Evolutionary conservation across 2,797 vertebrate genomes (phyloP).

Genomic region (Hyperoplus immaculatus): DNA sequence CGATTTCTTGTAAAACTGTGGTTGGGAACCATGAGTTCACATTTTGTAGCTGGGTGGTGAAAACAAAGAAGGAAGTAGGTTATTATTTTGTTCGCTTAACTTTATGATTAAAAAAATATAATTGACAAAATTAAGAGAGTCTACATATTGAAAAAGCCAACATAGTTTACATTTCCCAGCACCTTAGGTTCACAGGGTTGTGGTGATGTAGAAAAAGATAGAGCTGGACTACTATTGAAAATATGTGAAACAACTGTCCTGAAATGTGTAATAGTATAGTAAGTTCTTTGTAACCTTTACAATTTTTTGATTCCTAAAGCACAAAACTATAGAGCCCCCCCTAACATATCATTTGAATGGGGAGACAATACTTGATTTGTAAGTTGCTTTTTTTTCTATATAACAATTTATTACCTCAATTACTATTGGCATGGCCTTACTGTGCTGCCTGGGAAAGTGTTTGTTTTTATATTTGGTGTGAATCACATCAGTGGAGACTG

Average conservation of each 20-base stretch:
- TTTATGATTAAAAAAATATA: not conserved
- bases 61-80: slow-evolving; percentile 32
- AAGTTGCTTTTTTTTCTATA: no score
- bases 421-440: not conserved
- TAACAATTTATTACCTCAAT: not conserved
- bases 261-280: not conserved
- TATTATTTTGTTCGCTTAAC: slow-evolving; percentile 18
- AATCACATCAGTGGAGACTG: slow-evolving; percentile 45
- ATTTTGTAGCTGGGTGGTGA: slow-evolving; percentile 1
- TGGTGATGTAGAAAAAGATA: not conserved
- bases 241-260: not conserved
- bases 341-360: not conserved
- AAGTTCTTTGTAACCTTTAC: not conserved
- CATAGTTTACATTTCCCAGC: not conserved
- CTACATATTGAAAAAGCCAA: not conserved
- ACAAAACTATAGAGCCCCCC: not conserved
- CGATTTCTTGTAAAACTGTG: slow-evolving; percentile 22
- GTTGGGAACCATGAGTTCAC: not conserved
- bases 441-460: slow-evolving; percentile 4
- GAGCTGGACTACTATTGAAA: not conserved
- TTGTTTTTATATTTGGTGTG: slow-evolving; percentile 51
- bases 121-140: slow-evolving; percentile 14
- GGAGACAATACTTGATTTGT: not conserved
- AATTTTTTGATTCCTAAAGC: not conserved
- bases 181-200: not conserved